phyloP scores from a whole-genome alignment of 2,888 invertebrate species.

The Calliopum simillimum region DNA sequence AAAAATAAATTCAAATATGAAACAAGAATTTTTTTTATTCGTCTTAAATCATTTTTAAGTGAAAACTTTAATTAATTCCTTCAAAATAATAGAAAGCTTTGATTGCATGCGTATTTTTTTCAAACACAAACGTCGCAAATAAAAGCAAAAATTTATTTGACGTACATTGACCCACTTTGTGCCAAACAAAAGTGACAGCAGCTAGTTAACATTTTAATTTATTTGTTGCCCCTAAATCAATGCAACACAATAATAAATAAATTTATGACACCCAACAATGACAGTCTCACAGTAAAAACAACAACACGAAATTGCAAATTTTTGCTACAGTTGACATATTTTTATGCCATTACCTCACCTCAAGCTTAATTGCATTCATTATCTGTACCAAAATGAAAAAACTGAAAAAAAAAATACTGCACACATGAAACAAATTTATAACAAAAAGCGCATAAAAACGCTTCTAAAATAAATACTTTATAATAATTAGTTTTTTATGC shows the following conservation, averaged over 20 bases:
- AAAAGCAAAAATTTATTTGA: too few relatives aligned
- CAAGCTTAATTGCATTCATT: background rate
- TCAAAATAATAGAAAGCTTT: too few relatives aligned
- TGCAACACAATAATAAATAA: background rate
- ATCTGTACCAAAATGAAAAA: slow-evolving; percentile 3
- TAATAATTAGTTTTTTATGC: slow-evolving; percentile 16
- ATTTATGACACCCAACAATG: slow-evolving; percentile 23
- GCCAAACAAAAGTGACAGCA: slow-evolving; percentile 5
- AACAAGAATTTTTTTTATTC: too few relatives aligned
- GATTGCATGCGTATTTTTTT: too few relatives aligned
- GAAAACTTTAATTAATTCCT: too few relatives aligned
- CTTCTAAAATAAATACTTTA: background rate
- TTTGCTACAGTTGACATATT: slow-evolving; percentile 16
- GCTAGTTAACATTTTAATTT: slow-evolving; percentile 29
- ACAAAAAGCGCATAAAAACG: slow-evolving; percentile 12
- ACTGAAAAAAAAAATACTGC: background rate
- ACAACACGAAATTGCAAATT: background rate
- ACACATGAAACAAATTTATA: slow-evolving; percentile 7
- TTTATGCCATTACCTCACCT: background rate
- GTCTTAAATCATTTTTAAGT: too few relatives aligned
- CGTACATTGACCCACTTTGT: background rate
- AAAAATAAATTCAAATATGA: too few relatives aligned
- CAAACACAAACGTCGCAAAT: too few relatives aligned
- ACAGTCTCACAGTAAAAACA: background rate
- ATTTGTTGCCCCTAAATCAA: slow-evolving; percentile 1